Base-by-base conservation (phyloP, 2,888 invertebrate genomes). In the Cephus pygmeus region DNA sequence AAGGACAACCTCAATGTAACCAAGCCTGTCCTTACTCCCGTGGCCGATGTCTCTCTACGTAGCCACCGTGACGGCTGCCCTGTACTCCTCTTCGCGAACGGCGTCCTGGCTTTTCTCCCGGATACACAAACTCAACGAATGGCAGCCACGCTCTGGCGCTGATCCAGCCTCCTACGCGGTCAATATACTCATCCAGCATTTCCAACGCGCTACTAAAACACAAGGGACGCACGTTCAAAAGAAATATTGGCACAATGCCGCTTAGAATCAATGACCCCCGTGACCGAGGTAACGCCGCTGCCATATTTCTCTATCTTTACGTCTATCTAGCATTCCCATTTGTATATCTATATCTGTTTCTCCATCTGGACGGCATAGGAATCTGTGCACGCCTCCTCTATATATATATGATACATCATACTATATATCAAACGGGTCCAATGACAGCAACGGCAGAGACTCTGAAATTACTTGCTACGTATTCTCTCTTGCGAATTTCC, bases 141-240 rank as follows among this genome's bases (percentile, higher is more conserved):
- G 76, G 73, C 73, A 76, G 82, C 80, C 75, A 79, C 79, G 78
- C 81, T 71, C 71, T 89, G 90, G 88, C 89, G 84, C 79, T 79
- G 84, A 84, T 89, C 89, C 90, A 90, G 87, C 85, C 90, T 86
- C 71, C 71, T 85, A 87, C 88, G 89, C 87, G 88, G 87, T 89
- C 90, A 90, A 90, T 90, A 90, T 88, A 90, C 89, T 89, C 89
- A 88, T 87, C 87, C 87, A 83, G 83, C 84, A 84, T 86, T 85
- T 85, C 77, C 79, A 79, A 79, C 75, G 81, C 77, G 76, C 82
- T 76, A 74, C 77, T 77, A 73, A 76, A 78, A 69, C 77, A 33
- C 71, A 15, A 71, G 71, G 30, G 76, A 77, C 79, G 79, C 68
- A 75, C 74, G 79, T 56, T 77, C 79, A 77, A 77, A 75, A 81